Conservation (phyloP, 2,888 invertebrate species). For the Biston betularia region DNA sequence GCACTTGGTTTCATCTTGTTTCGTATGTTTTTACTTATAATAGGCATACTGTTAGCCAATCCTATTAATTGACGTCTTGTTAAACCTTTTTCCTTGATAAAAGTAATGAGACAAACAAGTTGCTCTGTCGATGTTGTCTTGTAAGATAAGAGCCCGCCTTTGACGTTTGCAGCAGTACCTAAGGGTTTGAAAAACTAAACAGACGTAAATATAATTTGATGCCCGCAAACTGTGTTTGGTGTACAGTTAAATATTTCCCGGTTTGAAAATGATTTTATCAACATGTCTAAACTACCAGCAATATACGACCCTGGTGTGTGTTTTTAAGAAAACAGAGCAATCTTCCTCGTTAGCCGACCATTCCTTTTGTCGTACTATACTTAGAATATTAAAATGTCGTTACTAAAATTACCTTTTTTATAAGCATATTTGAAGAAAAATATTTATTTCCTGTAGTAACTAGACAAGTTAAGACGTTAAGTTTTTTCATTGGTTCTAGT, state of each 20-base stretch:
- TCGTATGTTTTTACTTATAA: too few relatives aligned
- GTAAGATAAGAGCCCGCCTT: too few relatives aligned
- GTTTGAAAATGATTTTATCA: background rate
- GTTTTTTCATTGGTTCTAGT: background rate
- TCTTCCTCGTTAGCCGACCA: slow-evolving; percentile 47
- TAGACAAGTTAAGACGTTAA: slow-evolving; percentile 7
- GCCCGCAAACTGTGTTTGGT: too few relatives aligned
- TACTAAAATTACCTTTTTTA: slow-evolving; percentile 59
- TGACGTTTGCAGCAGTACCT: too few relatives aligned
- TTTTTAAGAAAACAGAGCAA: slow-evolving; percentile 37
- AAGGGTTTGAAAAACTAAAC: background rate
- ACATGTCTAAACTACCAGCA: background rate
- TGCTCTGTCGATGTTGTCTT: too few relatives aligned
- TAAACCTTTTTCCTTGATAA: too few relatives aligned
- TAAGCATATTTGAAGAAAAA: slow-evolving; percentile 53
- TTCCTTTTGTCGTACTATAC: slow-evolving; percentile 53
- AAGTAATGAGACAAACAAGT: too few relatives aligned
- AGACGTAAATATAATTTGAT: background rate
- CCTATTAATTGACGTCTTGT: too few relatives aligned
- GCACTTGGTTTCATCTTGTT: too few relatives aligned
- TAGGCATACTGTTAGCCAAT: too few relatives aligned
- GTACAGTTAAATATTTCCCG: background rate
- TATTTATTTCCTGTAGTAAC: slow-evolving; percentile 52
- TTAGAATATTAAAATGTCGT: slow-evolving; percentile 66
- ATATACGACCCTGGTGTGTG: background rate